Base-by-base conservation (phyloP, 92 coral and sea anemone species). In the Siderastrea radians region DNA sequence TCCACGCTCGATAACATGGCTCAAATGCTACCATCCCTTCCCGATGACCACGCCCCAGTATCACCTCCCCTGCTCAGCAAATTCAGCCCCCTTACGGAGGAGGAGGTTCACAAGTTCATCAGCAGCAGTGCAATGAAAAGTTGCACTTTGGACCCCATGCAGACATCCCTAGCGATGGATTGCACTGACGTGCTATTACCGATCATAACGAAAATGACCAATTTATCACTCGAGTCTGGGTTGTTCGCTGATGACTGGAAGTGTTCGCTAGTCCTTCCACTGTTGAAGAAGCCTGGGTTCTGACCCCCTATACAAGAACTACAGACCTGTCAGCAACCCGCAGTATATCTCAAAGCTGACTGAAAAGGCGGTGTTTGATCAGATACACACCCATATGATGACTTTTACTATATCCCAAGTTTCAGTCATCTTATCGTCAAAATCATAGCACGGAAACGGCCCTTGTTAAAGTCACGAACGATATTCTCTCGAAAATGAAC, bases 1-100 rank as follows among this genome's bases (percentile, higher is more conserved):
- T 65, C 88, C 3, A 79, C 66, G 67, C 80, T 85, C 14, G 93
- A 85, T 66, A 79, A 68, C 75, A 78, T 90, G 87, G 78, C 82
- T 55, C 83, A 74, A 15, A 83, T 77, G 66, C 72, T 72, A 62
- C 78, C 85, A 68, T 14, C 75, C 26, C 55, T 68, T 55, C 54
- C 78, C 38, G 66, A 78, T 66, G 82, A 75, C 38, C 19, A 71
- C 54, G 19, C 77, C 51, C 68, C 46, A 26, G 85, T 51, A 77
- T 66, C 90, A 78, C 54, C 79, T 69, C 79, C 80, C 74, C 66
- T 45, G 7, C n/a, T 87, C 43, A 58, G 75, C 16, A 71, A 79
- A 26, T 87, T 87, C 64, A 69, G 14, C 52, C 69, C 9, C 58
- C 85, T 79, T 54, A 67, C 90, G 43, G 84, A 86, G 26, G 78